Base-by-base conservation (phyloP, 2,797 vertebrate species). In the Sebastes taczanowskii region DNA sequence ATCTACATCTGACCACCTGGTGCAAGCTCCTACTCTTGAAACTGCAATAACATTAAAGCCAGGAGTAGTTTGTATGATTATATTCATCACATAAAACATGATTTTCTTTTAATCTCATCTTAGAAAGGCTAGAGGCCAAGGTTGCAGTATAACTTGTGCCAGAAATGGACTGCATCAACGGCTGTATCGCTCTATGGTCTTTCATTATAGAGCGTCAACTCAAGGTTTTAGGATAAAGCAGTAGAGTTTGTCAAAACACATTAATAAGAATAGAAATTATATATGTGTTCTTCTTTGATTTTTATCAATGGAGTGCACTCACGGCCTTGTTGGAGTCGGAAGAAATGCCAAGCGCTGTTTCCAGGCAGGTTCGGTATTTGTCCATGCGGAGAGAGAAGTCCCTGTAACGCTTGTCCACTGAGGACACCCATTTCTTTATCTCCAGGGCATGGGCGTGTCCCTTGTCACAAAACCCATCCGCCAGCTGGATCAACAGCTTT, bases 331-430 rank as follows among this genome's bases (percentile, higher is more conserved):
- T 99, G 84, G 98, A 99, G 94, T 99, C 98, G 0, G 97, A 99
- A 74, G 97, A 98, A 92, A 99, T 99, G 90, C 98, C 98, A 32
- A 99, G 95, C 22, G 98, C 98, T 76, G 98, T 97, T 94, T 99
- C 98, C 94, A 99, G 95, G 91, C 97, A 97, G 85, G 96, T 97
- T 92, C 98, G 96, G 93, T 99, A 99, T 94, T 99, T 99, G 95
- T 99, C 98, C 99, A 99, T 99, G 89, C 99, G 98, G 90, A 99
- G 95, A 88, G 98, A 99, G 92, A 99, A 99, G 94, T 99, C 98
- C 90, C 99, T 94, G 96, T 99, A 99, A 88, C 98, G 96, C 92
- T 99, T 99, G 94, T 99, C 99, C 95, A 99, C 98, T 0, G 97
- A 98, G 62, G 97, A 97, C 91, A 99, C 98, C 96, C 99, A 99